These are phyloP conservation scores for Bhutanitis thaidina DNA, from an alignment of 2,888 invertebrate genomes.

Conservation along the genomic window DNA sequence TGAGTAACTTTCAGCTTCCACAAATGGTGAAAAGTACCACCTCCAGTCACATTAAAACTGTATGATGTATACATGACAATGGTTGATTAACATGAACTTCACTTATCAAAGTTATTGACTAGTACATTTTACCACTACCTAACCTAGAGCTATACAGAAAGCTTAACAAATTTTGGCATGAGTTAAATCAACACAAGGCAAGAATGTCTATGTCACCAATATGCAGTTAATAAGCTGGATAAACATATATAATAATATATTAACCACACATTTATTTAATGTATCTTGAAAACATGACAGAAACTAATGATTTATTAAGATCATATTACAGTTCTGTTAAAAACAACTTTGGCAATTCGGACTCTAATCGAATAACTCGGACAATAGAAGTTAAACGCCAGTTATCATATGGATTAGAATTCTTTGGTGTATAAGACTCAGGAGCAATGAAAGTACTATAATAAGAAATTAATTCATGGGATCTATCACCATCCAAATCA, in stretches of 20 bases:
- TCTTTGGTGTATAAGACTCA: constrained; percentile 55
- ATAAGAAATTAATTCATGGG: constrained; percentile 88
- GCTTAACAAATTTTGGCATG: constrained; percentile 34
- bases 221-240: too few species aligned
- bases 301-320: not conserved
- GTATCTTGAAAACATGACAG: not conserved
- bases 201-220: not conserved
- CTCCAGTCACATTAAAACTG: too few species aligned
- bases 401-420: constrained; percentile 54
- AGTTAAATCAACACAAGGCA: constrained; percentile 16
- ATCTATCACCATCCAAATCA: constrained; percentile 87
- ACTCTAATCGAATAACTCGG: constrained; percentile 84
- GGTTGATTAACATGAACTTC: too few species aligned
- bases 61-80: too few species aligned
- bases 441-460: constrained; percentile 82
- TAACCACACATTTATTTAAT: constrained; percentile 9
- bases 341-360: constrained; percentile 86
- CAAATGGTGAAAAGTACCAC: too few species aligned
- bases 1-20: too few species aligned
- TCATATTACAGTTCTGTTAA: constrained; percentile 53
- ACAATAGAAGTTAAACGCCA: constrained; percentile 85
- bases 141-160: constrained; percentile 47
- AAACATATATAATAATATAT: not conserved
- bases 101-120: constrained; percentile 1
- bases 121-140: constrained; percentile 26